Conservation (phyloP, 2,888 invertebrate species). For the Penaeus monodon region DNA sequence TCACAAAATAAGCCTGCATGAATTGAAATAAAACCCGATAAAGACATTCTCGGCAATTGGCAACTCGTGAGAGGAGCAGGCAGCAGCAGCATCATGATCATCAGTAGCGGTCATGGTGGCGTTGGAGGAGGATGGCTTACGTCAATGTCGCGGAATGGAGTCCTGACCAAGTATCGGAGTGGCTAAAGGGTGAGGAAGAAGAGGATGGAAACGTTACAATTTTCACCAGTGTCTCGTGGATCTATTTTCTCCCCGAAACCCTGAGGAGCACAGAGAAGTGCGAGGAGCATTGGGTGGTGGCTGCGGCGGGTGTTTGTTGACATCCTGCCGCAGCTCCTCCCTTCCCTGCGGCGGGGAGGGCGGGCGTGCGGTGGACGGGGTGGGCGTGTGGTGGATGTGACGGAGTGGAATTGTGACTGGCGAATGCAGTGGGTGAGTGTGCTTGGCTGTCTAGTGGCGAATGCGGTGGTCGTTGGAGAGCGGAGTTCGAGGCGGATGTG, state of each 20-base stretch:
- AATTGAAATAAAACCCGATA: too few species aligned
- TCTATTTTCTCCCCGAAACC: not conserved
- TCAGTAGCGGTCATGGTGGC: slow-evolving; percentile 17
- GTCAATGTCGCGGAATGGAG: slow-evolving; percentile 91
- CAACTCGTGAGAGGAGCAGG: not conserved
- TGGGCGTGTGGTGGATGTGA: not conserved
- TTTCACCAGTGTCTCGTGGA: not conserved
- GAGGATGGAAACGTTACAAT: not conserved
- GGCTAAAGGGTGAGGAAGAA: slow-evolving; percentile 81
- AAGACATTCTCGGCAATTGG: too few species aligned
- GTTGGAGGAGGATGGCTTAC: slow-evolving; percentile 78
- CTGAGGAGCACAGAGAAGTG: not conserved
- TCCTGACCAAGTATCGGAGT: slow-evolving; percentile 89
- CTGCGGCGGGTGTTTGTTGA: not conserved
- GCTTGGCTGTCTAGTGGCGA: not conserved
- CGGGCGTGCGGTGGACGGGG: not conserved
- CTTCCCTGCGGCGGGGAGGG: not conserved
- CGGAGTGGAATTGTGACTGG: not conserved
- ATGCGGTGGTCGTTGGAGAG: not conserved
- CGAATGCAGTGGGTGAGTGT: not conserved
- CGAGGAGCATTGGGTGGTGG: not conserved
- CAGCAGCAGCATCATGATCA: not conserved
- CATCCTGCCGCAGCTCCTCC: slow-evolving; percentile 17
- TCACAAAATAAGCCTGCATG: too few species aligned
- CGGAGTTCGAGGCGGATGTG: too few species aligned